phyloP scores from a whole-genome alignment of 1,140 invertebrate species.

The Solenopsis fugax region DNA sequence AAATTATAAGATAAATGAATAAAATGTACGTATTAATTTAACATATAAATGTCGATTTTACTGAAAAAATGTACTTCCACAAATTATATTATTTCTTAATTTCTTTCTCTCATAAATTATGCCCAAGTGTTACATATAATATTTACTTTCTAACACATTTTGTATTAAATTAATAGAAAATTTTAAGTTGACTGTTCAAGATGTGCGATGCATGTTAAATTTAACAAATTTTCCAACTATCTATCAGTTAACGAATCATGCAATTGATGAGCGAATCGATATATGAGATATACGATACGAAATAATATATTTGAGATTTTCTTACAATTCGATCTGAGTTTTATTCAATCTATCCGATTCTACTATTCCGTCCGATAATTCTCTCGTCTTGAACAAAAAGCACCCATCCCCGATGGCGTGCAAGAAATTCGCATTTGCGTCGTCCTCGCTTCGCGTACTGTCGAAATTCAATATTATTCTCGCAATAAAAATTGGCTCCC shows the following conservation, averaged over 20 bases:
- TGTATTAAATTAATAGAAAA: no score
- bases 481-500: conserved; percentile 59
- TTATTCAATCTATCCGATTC: background rate
- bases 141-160: no score
- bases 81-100: no score
- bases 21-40: no score
- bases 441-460: conserved; percentile 14
- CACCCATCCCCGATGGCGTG: background rate
- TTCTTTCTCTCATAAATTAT: no score
- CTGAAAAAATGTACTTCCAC: no score
- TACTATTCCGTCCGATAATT: conserved; percentile 39
- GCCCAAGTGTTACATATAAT: no score
- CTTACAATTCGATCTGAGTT: conserved; percentile 15
- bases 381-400: conserved; percentile 49
- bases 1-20: no score
- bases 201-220: no score
- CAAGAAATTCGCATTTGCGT: conserved; percentile 54
- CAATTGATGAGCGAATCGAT: background rate
- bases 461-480: conserved; percentile 55
- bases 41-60: no score
- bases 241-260: background rate
- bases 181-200: no score
- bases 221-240: no score
- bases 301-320: conserved; percentile 15
- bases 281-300: background rate